Percentiles rank a stretch among this genome's conserved stretches.
Conservation (phyloP, 2,113 vertebrate species). For the Triplophysa tibetana region DNA sequence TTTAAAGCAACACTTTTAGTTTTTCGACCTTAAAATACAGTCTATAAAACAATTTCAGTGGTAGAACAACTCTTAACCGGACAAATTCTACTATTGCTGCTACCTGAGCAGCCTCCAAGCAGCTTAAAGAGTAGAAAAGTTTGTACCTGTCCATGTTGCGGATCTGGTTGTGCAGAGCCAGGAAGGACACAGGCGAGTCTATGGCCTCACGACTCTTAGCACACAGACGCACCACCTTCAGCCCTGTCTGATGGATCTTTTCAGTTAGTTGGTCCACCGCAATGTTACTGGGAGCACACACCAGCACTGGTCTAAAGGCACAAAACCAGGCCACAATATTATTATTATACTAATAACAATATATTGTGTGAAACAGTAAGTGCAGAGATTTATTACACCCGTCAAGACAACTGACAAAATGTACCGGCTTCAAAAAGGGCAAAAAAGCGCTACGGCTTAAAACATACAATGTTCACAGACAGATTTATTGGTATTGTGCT, state of each 20-base stretch:
- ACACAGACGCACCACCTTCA: conserved; percentile 96
- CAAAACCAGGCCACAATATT: background rate
- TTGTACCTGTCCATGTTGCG: conserved; percentile 97
- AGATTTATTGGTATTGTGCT: no score
- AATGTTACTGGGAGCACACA: conserved; percentile 97
- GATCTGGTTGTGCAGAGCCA: conserved; percentile 98
- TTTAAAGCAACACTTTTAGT: no score
- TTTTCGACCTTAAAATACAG: no score
- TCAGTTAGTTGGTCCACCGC: conserved; percentile 97
- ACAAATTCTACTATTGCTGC: no score
- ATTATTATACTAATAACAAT: background rate
- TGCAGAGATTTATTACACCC: no score
- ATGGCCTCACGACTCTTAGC: conserved; percentile 97
- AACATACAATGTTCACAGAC: background rate
- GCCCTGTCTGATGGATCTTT: conserved; percentile 96
- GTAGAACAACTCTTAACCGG: no score
- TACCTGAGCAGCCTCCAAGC: no score
- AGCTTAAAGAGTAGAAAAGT: background rate
- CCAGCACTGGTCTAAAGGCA: conserved; percentile 85
- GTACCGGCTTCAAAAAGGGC: background rate
- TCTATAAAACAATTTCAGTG: no score
- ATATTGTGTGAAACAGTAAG: no score
- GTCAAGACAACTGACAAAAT: no score
- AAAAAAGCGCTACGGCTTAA: no score
- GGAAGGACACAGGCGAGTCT: conserved; percentile 94